Evolutionary conservation across 1,140 invertebrate genomes (phyloP).

Genomic region (Neodiprion pinetum): DNA sequence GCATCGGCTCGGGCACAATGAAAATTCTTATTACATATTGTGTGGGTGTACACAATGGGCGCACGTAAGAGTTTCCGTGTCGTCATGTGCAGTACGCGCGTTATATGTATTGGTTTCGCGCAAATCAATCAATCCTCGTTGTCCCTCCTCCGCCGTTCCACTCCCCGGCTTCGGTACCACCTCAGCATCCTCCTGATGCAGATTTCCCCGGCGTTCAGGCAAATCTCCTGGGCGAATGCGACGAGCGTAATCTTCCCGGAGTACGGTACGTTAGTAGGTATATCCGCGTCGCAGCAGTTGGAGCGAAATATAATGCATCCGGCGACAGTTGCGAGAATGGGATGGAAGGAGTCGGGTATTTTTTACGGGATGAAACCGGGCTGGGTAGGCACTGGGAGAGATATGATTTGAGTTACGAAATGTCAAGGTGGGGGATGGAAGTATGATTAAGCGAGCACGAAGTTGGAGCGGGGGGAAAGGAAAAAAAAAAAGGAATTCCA

Average conservation of each 20-base stretch:
- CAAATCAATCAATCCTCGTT: no score
- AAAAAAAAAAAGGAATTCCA: no score
- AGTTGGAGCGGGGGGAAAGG: neutral
- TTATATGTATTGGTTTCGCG: no score
- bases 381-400: neutral
- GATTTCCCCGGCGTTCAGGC: no score
- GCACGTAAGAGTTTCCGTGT: no score
- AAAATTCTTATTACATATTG: neutral
- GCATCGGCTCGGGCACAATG: neutral
- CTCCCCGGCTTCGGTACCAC: no score
- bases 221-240: neutral
- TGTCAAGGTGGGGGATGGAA: neutral
- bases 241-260: neutral
- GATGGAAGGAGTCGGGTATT: neutral
- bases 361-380: neutral
- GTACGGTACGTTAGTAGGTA: no score
- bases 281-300: neutral
- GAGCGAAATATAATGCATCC: neutral
- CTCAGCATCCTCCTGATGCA: no score
- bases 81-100: no score
- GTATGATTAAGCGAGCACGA: neutral
- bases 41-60: no score
- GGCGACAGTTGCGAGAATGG: neutral
- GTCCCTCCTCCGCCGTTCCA: no score
- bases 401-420: constrained; percentile 6